Evolutionary conservation across 2,888 invertebrate genomes (phyloP).

Genomic region (Yponomeuta evonymella): DNA sequence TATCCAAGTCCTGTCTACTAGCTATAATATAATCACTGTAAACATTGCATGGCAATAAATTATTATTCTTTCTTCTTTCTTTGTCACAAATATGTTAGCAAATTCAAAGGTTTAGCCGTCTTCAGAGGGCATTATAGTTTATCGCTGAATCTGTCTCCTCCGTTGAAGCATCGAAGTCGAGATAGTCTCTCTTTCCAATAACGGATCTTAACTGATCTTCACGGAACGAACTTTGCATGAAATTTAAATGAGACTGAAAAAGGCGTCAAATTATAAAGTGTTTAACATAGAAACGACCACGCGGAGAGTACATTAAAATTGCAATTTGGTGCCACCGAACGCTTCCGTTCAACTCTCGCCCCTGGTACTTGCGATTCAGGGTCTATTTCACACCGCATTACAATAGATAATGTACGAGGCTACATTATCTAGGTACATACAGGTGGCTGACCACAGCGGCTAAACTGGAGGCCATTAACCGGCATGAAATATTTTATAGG

Average conservation of each 20-base stretch:
- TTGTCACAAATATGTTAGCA: too few relatives aligned
- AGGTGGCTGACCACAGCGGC: not conserved
- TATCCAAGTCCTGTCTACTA: too few relatives aligned
- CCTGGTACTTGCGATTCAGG: not conserved
- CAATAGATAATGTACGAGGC: not conserved
- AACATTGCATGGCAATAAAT: too few relatives aligned
- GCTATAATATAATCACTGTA: too few relatives aligned
- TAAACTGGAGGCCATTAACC: not conserved
- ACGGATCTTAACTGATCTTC: too few relatives aligned
- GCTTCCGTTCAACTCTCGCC: not conserved
- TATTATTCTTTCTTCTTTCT: too few relatives aligned
- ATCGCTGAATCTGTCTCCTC: too few relatives aligned
- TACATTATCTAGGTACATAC: not conserved
- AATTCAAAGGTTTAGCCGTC: too few relatives aligned
- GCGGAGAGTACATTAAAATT: not conserved
- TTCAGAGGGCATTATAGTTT: too few relatives aligned
- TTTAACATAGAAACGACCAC: constrained; percentile 1
- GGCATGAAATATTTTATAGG: not conserved
- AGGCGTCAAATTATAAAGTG: not conserved
- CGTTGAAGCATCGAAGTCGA: too few relatives aligned
- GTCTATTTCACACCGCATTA: not conserved
- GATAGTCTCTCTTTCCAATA: too few relatives aligned
- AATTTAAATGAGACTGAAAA: not conserved
- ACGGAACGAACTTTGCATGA: not conserved
- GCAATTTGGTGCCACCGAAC: not conserved